phyloP scores from a whole-genome alignment of 2,797 vertebrate genomes.

The Zalophus californianus region DNA sequence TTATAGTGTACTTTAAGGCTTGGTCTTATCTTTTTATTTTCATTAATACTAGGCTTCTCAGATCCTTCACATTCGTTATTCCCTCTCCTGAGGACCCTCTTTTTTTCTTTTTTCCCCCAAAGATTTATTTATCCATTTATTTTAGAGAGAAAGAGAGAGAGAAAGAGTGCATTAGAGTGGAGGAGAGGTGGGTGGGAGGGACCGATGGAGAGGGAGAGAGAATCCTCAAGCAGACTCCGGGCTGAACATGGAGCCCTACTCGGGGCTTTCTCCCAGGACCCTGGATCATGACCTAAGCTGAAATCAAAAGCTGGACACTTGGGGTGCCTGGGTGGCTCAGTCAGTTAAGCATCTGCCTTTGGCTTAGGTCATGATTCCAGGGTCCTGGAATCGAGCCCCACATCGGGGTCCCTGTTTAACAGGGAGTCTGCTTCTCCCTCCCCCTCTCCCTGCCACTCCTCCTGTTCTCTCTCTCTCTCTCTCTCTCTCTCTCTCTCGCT shows the following conservation, averaged over 20 bases:
- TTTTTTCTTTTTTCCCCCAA: fast-evolving
- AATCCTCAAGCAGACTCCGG: not conserved
- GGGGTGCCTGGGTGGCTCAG: no score
- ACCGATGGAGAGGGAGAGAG: not conserved
- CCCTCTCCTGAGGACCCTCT: not conserved
- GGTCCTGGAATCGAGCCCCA: no score
- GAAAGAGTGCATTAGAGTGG: no score
- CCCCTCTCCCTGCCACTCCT: no score
- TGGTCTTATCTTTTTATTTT: not conserved
- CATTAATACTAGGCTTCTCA: not conserved
- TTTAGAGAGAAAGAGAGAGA: not conserved
- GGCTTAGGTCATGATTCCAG: no score
- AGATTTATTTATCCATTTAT: not conserved
- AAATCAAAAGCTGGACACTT: not conserved
- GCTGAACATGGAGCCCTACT: not conserved
- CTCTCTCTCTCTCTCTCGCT: no score
- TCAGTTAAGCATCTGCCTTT: no score
- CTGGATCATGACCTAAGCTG: not conserved
- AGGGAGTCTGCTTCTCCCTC: no score
- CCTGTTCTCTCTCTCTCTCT: no score
- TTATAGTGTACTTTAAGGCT: not conserved
- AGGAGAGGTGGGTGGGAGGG: no score
- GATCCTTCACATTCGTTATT: not conserved
- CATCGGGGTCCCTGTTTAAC: no score
- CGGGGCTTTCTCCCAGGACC: not conserved